Base-by-base conservation (phyloP, 2,797 vertebrate genomes). In the Saxicola maurus region DNA sequence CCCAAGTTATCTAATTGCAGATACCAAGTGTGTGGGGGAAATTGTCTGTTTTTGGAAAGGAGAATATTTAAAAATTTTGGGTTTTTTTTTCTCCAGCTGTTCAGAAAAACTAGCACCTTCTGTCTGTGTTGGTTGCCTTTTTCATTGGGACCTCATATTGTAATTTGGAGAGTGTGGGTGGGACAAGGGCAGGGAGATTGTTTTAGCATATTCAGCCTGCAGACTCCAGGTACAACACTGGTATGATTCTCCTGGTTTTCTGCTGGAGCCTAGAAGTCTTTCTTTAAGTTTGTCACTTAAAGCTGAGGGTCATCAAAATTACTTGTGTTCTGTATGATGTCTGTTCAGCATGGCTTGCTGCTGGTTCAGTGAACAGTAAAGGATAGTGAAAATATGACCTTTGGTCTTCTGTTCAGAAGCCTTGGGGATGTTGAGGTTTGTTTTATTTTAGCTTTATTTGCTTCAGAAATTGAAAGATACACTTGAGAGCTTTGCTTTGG, bases 401-500 rank as follows among this genome's bases (percentile, higher is more conserved):
- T 42, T 42, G 25, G 23, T 46, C 43, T 51, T 67, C 64, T 42
- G 18, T 46, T 86, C 45, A 72, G 24, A 62, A 72, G 45, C 16
- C 27, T 68, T 46, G 45, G 1, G 3, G 37, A 5, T 78, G 13
- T 68, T 89, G 12, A 31, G 7, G 25, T 83, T 88, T 82, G 40
- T 51, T 91, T 72, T 51, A 30, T 89, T 87, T 80, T 68, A 61
- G 57, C 49, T 82, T 91, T 87, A 35, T 48, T 82, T 75, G 53
- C 42, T 30, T 55, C 9, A 71, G 43, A 60, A 78, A 42, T 25
- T 18, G 31, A 57, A 87, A 60, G 7, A 30, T 64, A 27, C 17
- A 42, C 20, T 77, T 76, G 25, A 73, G 82, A 72, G 23, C 19
- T 86, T 56, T 86, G 37, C 17, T 40, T n/a, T 82, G 14, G 48